phyloP scores from a whole-genome alignment of 2,113 vertebrate species.

The Mungos mungo region DNA sequence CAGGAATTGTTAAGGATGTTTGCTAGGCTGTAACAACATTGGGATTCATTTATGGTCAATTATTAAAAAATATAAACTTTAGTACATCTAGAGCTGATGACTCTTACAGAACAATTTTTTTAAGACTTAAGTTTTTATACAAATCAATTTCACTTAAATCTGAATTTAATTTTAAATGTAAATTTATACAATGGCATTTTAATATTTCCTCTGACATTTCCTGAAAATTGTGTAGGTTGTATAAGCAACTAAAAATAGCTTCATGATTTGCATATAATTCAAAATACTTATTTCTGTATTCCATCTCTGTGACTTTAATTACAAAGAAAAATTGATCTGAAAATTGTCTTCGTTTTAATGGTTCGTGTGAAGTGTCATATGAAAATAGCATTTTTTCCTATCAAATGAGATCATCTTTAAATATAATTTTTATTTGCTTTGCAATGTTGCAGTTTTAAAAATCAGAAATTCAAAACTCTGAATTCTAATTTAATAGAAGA shows the following conservation, averaged over 20 bases:
- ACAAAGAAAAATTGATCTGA: background rate
- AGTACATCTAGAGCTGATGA: background rate
- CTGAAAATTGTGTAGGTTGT: background rate
- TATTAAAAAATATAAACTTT: background rate
- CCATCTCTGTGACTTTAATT: background rate
- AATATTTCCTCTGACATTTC: background rate
- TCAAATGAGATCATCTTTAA: background rate
- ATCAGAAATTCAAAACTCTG: background rate
- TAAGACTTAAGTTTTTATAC: background rate
- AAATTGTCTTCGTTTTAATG: background rate
- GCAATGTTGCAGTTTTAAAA: background rate
- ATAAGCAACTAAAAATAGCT: background rate
- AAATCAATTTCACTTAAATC: background rate
- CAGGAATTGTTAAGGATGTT: background rate
- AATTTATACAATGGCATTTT: background rate
- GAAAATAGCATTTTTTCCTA: constrained; percentile 15
- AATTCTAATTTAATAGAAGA: background rate
- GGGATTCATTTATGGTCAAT: background rate
- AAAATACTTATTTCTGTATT: background rate
- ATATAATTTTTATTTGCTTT: background rate
- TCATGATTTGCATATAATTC: background rate
- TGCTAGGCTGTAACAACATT: background rate
- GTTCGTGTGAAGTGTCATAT: background rate
- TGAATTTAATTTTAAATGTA: constrained; percentile 36
- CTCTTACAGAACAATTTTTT: background rate